Conservation (phyloP, 2,113 vertebrate genomes). For the Chloropsis cyanopogon region DNA sequence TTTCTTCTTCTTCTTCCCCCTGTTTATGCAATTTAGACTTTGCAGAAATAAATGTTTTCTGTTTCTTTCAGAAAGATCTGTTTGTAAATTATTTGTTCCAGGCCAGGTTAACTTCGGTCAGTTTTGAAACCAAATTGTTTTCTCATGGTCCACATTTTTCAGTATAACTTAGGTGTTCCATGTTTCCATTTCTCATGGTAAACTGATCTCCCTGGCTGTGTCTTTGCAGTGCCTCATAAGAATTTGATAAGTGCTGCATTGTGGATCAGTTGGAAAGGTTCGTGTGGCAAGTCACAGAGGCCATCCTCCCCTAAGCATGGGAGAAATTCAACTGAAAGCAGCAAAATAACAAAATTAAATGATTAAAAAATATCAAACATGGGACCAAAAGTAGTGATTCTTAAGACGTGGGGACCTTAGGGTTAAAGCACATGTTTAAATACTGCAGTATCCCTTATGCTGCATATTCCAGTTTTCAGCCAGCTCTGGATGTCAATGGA, state of each 20-base stretch:
- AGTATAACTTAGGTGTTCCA: neutral
- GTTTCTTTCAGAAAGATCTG: neutral
- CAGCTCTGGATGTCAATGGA: neutral
- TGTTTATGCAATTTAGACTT: neutral
- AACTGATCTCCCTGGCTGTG: neutral
- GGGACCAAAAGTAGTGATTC: neutral
- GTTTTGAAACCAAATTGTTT: neutral
- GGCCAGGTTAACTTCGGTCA: neutral
- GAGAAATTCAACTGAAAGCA: neutral
- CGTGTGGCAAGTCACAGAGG: neutral
- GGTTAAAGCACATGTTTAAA: neutral
- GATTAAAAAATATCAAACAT: neutral
- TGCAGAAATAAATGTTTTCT: neutral
- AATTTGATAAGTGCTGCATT: neutral
- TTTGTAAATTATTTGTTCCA: neutral
- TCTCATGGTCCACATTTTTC: rapidly evolving
- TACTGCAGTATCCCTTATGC: neutral
- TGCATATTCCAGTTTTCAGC: neutral
- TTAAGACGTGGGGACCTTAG: neutral
- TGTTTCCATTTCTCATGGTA: neutral
- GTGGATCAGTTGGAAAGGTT: neutral
- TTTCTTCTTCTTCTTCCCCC: neutral
- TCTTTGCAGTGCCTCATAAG: neutral
- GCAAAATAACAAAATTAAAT: neutral
- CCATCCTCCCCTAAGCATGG: neutral